Evolutionary conservation across 1,140 invertebrate genomes (phyloP).

Genomic region (Charaxes varanes): DNA sequence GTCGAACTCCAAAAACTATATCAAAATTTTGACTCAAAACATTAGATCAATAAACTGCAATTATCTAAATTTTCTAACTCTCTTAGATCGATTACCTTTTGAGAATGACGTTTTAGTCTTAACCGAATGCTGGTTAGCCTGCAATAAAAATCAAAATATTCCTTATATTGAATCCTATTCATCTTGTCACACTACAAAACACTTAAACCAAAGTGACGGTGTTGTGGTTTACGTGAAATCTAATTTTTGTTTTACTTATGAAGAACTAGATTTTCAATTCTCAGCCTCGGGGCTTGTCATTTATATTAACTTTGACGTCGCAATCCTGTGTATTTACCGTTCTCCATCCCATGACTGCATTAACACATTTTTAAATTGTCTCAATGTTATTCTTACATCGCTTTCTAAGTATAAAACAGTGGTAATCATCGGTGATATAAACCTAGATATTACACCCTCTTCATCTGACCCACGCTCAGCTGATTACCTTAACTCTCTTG

Average conservation of each 20-base stretch:
- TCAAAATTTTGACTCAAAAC: conserved; percentile 1
- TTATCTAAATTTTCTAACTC: neutral
- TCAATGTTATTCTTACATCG: neutral
- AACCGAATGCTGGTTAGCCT: conserved; percentile 1
- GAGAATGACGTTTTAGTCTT: conserved; percentile 3
- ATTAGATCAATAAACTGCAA: conserved; percentile 9
- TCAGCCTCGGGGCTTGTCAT: neutral
- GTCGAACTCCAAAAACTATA: neutral
- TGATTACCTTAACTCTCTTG: neutral
- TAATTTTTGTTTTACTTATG: neutral
- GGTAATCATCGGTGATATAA: neutral
- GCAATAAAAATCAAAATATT: neutral
- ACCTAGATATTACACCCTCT: neutral
- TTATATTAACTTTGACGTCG: neutral
- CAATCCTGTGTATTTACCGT: neutral
- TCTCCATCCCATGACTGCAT: neutral
- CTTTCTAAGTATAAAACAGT: neutral
- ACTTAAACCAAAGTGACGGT: conserved; percentile 2
- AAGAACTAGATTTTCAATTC: neutral
- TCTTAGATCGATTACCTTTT: neutral
- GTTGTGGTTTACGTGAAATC: neutral
- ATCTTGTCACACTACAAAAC: neutral
- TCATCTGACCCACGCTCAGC: neutral
- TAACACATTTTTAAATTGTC: neutral
- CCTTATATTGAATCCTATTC: neutral